Evolutionary conservation across 2,797 vertebrate genomes (phyloP).

Genomic region (Eleutherodactylus coqui): DNA sequence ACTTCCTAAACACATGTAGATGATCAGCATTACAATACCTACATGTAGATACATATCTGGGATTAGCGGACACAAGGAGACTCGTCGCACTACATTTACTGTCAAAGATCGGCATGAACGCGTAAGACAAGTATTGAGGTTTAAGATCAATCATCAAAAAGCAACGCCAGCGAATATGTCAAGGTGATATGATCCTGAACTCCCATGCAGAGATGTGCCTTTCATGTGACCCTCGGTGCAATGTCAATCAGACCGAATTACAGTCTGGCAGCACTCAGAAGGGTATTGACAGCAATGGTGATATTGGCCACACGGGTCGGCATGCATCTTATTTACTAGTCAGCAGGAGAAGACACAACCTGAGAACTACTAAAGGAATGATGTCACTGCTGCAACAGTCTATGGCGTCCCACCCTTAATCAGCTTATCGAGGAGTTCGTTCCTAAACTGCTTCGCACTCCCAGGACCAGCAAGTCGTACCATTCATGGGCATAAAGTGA

Average conservation of each 20-base stretch:
- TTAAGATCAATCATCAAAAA: slow-evolving; percentile 11
- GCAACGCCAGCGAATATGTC: not conserved
- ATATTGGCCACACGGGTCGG: slow-evolving; percentile 13
- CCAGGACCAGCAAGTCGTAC: not conserved
- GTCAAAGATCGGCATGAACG: not conserved
- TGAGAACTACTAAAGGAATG: not conserved
- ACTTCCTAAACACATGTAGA: no score
- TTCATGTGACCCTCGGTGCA: slow-evolving; percentile 19
- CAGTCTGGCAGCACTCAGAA: not conserved
- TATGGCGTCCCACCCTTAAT: not conserved
- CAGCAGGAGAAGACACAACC: slow-evolving; percentile 42
- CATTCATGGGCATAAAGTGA: not conserved
- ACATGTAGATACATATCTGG: not conserved
- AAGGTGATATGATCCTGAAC: not conserved
- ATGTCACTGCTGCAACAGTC: not conserved
- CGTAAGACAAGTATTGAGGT: not conserved
- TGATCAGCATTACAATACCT: not conserved
- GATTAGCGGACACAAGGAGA: not conserved
- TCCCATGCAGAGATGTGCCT: not conserved
- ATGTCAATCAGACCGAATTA: slow-evolving; percentile 40
- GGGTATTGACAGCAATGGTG: slow-evolving; percentile 21
- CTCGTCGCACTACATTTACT: not conserved
- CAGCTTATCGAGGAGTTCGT: not conserved
- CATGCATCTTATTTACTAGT: slow-evolving; percentile 22
- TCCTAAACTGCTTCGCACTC: not conserved